A percentile compares a stretch with the other conserved stretches of the same genome.
These are phyloP conservation scores for Epinephelus awoara DNA, from an alignment of 2,797 vertebrate species.

Conservation along the genomic window DNA sequence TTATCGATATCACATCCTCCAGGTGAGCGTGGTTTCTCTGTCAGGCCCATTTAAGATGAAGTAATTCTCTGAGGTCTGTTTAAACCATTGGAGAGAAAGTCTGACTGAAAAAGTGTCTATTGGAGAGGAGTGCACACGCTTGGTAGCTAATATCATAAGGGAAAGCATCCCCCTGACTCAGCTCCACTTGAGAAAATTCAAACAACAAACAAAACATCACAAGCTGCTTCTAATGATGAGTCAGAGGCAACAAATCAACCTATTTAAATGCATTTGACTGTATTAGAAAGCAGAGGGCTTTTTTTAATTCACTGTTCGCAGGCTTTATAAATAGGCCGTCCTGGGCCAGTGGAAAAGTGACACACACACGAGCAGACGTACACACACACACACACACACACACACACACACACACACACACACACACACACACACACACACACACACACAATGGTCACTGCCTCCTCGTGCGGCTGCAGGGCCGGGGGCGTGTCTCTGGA, in stretches of 20 bases:
- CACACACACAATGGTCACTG: conserved; percentile 73
- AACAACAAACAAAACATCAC: conserved; percentile 81
- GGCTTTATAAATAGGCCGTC: conserved; percentile 61
- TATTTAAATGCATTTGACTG: conserved; percentile 51
- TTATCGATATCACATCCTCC: conserved; percentile 43
- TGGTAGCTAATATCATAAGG: conserved; percentile 66
- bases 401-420: conserved; percentile 57
- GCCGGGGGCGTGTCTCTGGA: conserved; percentile 77
- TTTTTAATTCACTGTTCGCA: conserved; percentile 42
- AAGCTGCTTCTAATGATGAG: conserved; percentile 69
- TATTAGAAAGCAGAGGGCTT: conserved; percentile 33
- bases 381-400: conserved; percentile 36
- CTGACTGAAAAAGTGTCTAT: conserved; percentile 20
- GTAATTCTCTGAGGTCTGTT: conserved; percentile 43
- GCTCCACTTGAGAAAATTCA: conserved; percentile 78
- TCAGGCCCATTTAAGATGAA: conserved; percentile 34
- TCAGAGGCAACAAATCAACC: conserved; percentile 67
- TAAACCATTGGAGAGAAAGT: not conserved
- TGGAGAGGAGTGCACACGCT: conserved; percentile 38
- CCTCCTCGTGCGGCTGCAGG: conserved; percentile 76
- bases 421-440: conserved; percentile 56
- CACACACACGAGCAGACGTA: conserved; percentile 52
- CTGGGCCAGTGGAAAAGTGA: conserved; percentile 66
- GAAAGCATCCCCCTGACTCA: conserved; percentile 66
- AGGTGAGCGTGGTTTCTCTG: conserved; percentile 48